Evolutionary conservation across 1,140 invertebrate species (phyloP), one percentile per base, ranked within the genome.

Genomic region (Ooceraea biroi): DNA sequence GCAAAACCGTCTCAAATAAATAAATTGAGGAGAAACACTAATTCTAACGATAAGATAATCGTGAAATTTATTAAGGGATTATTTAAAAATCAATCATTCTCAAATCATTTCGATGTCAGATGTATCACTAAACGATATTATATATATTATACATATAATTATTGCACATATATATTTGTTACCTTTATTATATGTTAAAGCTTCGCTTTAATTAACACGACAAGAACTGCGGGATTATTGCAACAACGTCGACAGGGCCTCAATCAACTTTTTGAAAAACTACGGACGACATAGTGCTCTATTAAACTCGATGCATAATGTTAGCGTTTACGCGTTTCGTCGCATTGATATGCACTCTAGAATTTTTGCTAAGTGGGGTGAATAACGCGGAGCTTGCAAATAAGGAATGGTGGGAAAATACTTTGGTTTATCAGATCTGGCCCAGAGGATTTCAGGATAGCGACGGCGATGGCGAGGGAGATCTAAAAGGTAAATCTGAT

Each of bases 401-500:
- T 3, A 84, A 93, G 14, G 95, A 97, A 83, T 98, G 97, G 97
- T 97, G 96, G 96, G 95, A 97, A 88, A 95, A 95, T 27, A 95
- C 96, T 0, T 93, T 96, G 41, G 95, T 97, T 63, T 98, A 98
- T 92, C 96, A 97, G 91, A 96, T 97, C 27, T 97, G 97, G 92
- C 96, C 96, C 0, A 94, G 96, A 80, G 97, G 97, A 3, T 97
- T 97, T 91, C 95, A 95, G 78, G 97, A 98, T 90, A 96, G 95
- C 71, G 93, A 97, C 90, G 96, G 95, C 1, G 96, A 97, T 92
- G 97, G 97, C 1, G 94, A 96, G 44, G 97, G 97, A 1, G 97
- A 98, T 92, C 84, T 98, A 5, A 95, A 95, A 92, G 96, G 96
- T 96, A 90, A 27, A 69, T 82, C 36, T 36, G 7, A 7, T 7